Percentiles rank a stretch among this genome's conserved stretches.
These are phyloP conservation scores for Bradypodion ventrale DNA, from an alignment of 2,797 vertebrate species.

Conservation along the genomic window DNA sequence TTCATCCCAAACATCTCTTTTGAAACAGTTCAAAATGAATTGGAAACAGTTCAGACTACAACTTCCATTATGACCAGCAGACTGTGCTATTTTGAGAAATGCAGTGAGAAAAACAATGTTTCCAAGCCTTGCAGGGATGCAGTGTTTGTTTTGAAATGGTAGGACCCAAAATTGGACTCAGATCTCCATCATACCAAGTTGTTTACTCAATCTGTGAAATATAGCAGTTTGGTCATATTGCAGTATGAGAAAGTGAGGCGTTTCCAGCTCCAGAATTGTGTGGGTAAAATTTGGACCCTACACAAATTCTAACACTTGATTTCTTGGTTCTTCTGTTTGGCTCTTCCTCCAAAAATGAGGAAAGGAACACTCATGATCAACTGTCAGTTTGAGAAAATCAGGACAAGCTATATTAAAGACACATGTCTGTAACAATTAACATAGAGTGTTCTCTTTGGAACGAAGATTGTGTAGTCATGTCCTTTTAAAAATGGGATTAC, in stretches of 20 bases:
- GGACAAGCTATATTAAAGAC: neutral
- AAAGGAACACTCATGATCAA: conserved; percentile 17
- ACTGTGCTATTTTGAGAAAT: too few species aligned
- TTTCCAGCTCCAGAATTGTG: neutral
- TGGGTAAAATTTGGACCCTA: neutral
- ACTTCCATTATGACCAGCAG: too few species aligned
- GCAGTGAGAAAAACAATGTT: too few species aligned
- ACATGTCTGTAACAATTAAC: conserved; percentile 2
- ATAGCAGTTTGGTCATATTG: neutral
- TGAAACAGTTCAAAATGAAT: too few species aligned
- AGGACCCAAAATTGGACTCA: neutral
- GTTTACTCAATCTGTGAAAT: neutral
- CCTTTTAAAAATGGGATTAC: neutral
- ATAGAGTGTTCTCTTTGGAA: neutral
- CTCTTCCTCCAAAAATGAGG: neutral
- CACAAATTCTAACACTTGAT: neutral
- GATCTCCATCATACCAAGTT: neutral
- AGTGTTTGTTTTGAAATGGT: neutral
- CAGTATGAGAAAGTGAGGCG: neutral
- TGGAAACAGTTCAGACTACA: neutral
- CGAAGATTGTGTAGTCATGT: neutral
- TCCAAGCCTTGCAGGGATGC: neutral
- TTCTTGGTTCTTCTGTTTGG: neutral
- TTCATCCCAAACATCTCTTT: too few species aligned
- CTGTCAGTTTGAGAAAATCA: conserved; percentile 12